These are phyloP conservation scores for Charina bottae DNA, from an alignment of 2,113 vertebrate species.

Conservation along the genomic window DNA sequence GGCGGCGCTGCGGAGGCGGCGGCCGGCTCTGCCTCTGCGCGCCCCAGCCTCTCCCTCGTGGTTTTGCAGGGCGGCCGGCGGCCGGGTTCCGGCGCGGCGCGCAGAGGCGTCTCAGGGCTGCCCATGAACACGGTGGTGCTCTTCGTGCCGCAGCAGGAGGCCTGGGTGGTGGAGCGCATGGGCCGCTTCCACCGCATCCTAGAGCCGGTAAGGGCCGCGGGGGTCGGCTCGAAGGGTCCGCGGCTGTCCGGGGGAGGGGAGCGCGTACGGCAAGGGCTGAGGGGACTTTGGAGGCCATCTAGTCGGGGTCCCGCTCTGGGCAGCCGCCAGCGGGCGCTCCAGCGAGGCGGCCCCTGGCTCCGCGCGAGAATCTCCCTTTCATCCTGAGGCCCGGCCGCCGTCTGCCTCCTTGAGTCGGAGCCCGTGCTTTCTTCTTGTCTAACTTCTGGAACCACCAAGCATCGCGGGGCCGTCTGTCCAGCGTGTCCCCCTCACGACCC, in stretches of 20 bases:
- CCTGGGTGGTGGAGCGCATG: slow-evolving; percentile 98
- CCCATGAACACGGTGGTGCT: slow-evolving; percentile 92
- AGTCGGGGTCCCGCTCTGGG: background rate
- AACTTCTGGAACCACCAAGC: no score
- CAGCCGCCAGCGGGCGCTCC: background rate
- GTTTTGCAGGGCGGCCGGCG: slow-evolving; percentile 51
- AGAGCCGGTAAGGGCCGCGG: slow-evolving; percentile 82
- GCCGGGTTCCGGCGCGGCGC: background rate
- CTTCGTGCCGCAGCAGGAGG: slow-evolving; percentile 96
- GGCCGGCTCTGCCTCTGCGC: background rate
- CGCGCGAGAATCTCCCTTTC: background rate
- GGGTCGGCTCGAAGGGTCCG: background rate
- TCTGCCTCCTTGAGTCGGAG: no score
- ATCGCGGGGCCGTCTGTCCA: background rate
- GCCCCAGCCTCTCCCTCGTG: background rate
- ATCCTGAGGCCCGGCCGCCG: background rate
- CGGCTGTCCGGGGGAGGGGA: no score
- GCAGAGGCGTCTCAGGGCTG: slow-evolving; percentile 71
- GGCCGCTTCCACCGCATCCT: slow-evolving; percentile 93
- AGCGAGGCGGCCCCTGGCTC: background rate
- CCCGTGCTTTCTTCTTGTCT: no score
- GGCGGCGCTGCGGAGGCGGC: accelerated
- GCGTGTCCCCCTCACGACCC: background rate
- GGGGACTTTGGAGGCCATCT: background rate
- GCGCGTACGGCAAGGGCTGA: no score